These are phyloP conservation scores for Cryptomyrus ogoouensis DNA, from an alignment of 2,113 vertebrate genomes.

Conservation along the genomic window DNA sequence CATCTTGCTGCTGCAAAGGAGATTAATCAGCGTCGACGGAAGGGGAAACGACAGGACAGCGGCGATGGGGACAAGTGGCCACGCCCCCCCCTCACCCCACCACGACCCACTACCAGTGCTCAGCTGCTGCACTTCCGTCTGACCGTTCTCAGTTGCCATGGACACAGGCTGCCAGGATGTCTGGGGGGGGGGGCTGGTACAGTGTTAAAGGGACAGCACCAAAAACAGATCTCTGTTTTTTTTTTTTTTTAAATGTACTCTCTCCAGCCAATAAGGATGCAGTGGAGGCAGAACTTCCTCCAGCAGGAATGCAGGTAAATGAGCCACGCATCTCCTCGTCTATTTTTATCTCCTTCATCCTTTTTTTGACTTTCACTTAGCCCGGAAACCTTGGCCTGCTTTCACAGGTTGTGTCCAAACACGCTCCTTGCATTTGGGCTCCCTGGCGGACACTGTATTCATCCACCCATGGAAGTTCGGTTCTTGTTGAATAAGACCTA, in stretches of 20 bases:
- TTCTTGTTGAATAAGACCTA: background rate
- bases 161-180: slow-evolving; percentile 7
- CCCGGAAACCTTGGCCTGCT: background rate
- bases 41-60: background rate
- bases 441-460: background rate
- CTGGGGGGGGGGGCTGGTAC: background rate
- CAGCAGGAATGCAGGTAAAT: background rate
- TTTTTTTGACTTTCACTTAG: background rate
- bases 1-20: background rate
- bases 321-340: background rate
- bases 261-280: background rate
- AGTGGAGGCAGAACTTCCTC: background rate
- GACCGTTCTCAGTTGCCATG: slow-evolving; percentile 23
- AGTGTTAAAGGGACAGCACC: background rate
- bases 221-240: background rate
- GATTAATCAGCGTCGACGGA: background rate
- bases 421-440: background rate
- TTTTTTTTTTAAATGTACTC: background rate
- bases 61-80: background rate
- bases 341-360: background rate
- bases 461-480: background rate
- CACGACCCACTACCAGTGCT: background rate
- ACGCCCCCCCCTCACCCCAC: background rate
- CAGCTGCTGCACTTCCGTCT: slow-evolving; percentile 15
- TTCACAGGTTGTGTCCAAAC: background rate